Evolutionary conservation across 2,113 vertebrate genomes (phyloP).

Genomic region (Mirounga angustirostris): DNA sequence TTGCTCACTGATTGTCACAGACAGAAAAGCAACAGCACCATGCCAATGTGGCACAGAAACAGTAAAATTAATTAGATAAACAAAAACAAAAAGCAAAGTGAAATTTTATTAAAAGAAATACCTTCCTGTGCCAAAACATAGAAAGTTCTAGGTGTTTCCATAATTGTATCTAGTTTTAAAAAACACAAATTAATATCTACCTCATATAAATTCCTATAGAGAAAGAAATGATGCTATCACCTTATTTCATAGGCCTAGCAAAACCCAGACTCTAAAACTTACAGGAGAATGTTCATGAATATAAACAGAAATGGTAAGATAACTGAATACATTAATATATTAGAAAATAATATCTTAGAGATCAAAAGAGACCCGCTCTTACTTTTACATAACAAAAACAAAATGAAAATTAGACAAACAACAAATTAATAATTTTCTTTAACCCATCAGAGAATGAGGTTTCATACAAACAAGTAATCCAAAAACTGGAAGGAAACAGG

Average conservation of each 20-base stretch:
- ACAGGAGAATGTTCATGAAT: neutral
- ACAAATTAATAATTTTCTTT: neutral
- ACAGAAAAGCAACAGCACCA: neutral
- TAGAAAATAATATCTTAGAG: conserved; percentile 4
- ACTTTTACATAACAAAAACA: neutral
- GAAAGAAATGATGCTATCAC: neutral
- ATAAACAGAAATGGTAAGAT: neutral
- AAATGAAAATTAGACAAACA: neutral
- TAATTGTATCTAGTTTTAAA: neutral
- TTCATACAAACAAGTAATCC: neutral
- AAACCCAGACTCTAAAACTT: neutral
- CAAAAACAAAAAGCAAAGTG: neutral
- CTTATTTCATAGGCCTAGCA: neutral
- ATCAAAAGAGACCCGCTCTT: neutral
- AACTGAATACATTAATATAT: neutral
- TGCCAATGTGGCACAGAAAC: neutral
- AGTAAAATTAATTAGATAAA: neutral
- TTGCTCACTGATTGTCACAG: neutral
- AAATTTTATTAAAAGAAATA: conserved; percentile 24
- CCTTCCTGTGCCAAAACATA: neutral
- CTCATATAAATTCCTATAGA: conserved; percentile 16
- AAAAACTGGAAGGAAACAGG: neutral
- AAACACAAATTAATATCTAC: neutral
- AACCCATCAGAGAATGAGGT: conserved; percentile 3
- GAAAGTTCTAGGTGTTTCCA: neutral